Evolutionary conservation across 2,888 invertebrate genomes (phyloP).

Genomic region (Linnaemya tessellans): DNA sequence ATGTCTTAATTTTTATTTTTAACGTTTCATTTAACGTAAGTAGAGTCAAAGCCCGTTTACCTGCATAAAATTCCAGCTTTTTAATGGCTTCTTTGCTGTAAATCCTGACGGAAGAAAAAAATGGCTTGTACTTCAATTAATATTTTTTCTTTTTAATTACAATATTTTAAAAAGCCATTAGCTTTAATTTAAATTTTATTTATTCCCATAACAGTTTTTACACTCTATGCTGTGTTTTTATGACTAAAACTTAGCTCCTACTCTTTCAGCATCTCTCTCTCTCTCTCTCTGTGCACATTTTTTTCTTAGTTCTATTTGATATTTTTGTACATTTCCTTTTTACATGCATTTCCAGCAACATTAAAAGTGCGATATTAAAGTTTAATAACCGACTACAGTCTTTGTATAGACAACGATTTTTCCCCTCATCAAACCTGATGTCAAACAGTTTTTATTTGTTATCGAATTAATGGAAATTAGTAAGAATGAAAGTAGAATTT

Average conservation of each 20-base stretch:
- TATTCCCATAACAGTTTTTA: constrained; percentile 33
- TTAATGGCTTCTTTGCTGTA: too few relatives aligned
- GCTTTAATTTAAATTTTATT: constrained; percentile 59
- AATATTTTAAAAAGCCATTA: constrained; percentile 59
- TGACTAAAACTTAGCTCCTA: constrained; percentile 48
- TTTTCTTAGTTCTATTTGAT: background rate
- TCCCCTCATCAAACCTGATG: background rate
- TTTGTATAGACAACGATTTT: background rate
- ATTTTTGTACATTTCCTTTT: constrained; percentile 28
- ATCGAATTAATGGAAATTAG: constrained; percentile 67
- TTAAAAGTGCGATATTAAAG: constrained; percentile 63
- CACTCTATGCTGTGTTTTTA: constrained; percentile 28
- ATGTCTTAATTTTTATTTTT: too few relatives aligned
- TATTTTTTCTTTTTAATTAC: constrained; percentile 39
- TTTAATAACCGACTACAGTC: constrained; percentile 46
- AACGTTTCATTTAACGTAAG: too few relatives aligned
- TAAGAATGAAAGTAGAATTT: constrained; percentile 31
- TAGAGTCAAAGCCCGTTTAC: too few relatives aligned
- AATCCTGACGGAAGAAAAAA: too few relatives aligned
- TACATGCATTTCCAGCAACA: constrained; percentile 48
- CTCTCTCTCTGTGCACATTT: background rate
- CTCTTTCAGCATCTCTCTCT: background rate
- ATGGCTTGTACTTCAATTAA: background rate
- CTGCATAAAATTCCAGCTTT: too few relatives aligned
- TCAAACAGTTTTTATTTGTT: constrained; percentile 51